These are phyloP conservation scores for Zaprionus camerounensis DNA, from an alignment of 1,140 invertebrate genomes.

Conservation along the genomic window DNA sequence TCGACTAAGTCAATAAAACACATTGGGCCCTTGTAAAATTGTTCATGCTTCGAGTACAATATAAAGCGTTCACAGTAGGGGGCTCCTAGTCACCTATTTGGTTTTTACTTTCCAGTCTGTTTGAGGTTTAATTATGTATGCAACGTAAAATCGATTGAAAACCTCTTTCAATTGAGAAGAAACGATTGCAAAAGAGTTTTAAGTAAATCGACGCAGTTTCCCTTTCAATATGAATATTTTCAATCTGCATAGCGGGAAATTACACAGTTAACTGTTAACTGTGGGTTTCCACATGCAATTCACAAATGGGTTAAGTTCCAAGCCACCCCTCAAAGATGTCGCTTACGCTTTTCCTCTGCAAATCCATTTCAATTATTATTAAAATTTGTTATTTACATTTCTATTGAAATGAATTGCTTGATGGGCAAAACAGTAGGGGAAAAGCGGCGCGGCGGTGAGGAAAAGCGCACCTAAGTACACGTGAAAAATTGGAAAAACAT, in stretches of 20 bases:
- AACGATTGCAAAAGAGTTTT: slow-evolving; percentile 73
- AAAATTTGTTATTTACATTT: slow-evolving; percentile 81
- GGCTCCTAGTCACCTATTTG: not conserved
- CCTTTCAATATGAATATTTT: slow-evolving; percentile 23
- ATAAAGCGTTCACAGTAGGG: not conserved
- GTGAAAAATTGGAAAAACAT: slow-evolving; percentile 76
- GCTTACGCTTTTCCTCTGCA: slow-evolving; percentile 23
- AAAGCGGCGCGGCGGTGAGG: slow-evolving; percentile 11
- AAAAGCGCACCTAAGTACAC: slow-evolving; percentile 45
- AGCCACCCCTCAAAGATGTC: slow-evolving; percentile 34
- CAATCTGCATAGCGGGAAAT: slow-evolving; percentile 66
- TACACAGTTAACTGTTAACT: slow-evolving; percentile 59
- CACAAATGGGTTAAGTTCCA: slow-evolving; percentile 26
- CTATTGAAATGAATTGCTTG: slow-evolving; percentile 72
- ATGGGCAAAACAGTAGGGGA: not conserved
- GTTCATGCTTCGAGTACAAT: not conserved
- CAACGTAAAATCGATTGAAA: slow-evolving; percentile 64
- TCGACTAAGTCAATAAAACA: not conserved
- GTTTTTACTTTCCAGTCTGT: slow-evolving; percentile 35
- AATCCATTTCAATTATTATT: slow-evolving; percentile 81
- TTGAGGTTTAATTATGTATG: slow-evolving; percentile 57
- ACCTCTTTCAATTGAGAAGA: slow-evolving; percentile 46
- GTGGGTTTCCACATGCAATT: slow-evolving; percentile 73
- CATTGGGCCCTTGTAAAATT: not conserved
- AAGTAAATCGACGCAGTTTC: slow-evolving; percentile 63